Base-by-base conservation (phyloP, 2,797 vertebrate species). In the Picus viridis region DNA sequence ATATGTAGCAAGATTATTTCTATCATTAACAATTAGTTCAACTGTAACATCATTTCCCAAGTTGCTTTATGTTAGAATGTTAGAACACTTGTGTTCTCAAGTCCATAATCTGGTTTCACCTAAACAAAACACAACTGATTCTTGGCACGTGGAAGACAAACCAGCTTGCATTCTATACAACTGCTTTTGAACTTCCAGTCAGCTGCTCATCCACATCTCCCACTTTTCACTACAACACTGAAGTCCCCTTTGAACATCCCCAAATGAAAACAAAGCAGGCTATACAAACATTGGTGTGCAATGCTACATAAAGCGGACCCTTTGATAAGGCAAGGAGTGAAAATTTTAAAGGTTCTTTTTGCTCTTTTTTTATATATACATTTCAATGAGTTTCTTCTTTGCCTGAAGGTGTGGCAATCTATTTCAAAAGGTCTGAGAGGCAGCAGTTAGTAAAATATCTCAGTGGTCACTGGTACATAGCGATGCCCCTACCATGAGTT, bases 101-200 rank as follows among this genome's bases (percentile, higher is more conserved):
- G 91, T 82, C 90, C 92, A 92, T 94, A 96, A 96, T 91, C 92
- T 90, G 67, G 64, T 93, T 95, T 93, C 74, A 94, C 86, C 89
- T 96, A 95, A 96, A 92, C 87, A 93, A 88, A 93, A 90, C 90
- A 90, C 92, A 96, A 93, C 71, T 83, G 84, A 69, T 88, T 95
- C 79, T 89, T 94, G 94, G 71, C 90, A 89, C 8, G 2, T 78
- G 78, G 76, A 96, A 94, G 83, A 81, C 79, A 93, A 96, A 81
- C 67, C 68, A 89, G 79, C 61, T 90, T 95, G 56, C 90, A 88
- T 83, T 91, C 74, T 41, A 69, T 47, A 54, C 73, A 77, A 81
- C 23, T 9, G 14, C 78, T 92, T 86, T 51, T 71, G 86, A 95
- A 77, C 51, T 93, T 92, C 36, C 39, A 92, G 65, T 78, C 88